A percentile compares a stretch with the other conserved stretches of the same genome.
phyloP scores from a whole-genome alignment of 2,113 vertebrate genomes.

The Rhea americana region DNA sequence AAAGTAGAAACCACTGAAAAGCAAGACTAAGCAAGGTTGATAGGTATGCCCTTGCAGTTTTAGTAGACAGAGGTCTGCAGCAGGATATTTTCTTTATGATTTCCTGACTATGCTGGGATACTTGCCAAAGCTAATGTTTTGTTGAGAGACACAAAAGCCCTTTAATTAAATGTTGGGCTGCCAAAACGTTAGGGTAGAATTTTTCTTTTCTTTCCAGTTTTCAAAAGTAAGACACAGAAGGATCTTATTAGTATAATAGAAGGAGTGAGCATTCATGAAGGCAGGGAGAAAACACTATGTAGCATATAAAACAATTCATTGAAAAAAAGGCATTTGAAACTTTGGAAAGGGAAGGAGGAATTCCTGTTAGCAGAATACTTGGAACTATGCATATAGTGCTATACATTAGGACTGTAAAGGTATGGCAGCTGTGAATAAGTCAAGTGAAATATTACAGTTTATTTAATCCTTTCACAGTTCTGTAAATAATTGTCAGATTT shows the following conservation, averaged over 20 bases:
- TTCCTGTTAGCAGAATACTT: background rate
- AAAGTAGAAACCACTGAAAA: background rate
- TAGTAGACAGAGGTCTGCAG: background rate
- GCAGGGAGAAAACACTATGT: background rate
- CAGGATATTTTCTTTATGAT: background rate
- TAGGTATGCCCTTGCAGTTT: background rate
- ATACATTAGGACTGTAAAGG: background rate
- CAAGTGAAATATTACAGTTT: constrained; percentile 3
- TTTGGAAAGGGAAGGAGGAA: background rate
- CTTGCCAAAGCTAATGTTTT: constrained; percentile 24
- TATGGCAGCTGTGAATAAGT: background rate
- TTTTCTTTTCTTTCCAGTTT: constrained; percentile 13
- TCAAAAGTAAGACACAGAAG: background rate
- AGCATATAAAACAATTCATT: constrained; percentile 8
- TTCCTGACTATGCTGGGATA: background rate
- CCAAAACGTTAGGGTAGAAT: background rate
- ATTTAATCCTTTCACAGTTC: constrained; percentile 32
- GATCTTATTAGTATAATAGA: background rate
- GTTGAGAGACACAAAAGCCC: background rate
- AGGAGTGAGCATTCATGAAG: background rate
- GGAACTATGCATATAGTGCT: background rate
- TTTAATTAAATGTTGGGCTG: constrained; percentile 33
- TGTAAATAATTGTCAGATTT: constrained; percentile 2
- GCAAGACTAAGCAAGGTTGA: background rate
- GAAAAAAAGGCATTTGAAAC: background rate